Evolutionary conservation across 2,113 vertebrate genomes (phyloP), one percentile per base, ranked within the genome.

Genomic region (Pangasianodon hypophthalmus): DNA sequence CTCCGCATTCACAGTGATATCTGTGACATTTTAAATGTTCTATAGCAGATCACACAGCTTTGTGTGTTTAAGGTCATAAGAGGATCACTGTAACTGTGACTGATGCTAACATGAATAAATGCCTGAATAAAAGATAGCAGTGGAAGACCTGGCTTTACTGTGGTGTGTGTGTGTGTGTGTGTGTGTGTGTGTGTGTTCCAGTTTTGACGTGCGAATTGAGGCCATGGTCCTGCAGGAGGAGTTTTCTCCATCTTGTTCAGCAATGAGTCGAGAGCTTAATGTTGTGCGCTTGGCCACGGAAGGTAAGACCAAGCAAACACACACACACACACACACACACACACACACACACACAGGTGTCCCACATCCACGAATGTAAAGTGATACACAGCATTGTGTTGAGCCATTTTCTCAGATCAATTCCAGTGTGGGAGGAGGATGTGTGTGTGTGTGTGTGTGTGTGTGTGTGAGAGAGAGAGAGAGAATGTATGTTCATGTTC

Each of bases 141-240:
- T 44, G 71, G 41, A 44, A 75, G 37, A 41, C n/a, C 10, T 71
- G 4, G 6, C 14, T 37, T 64, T 64, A 60, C 18, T 87, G 80
- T 87, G 69, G 44, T 90, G 67, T 54, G 37, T 19, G 52, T 83
- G 85, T 87, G 64, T 46, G 60, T 29, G 29, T n/a, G 64, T 67
- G 64, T n/a, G 64, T n/a, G 60, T 88, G 32, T 84, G 56, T 44
- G 82, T 62, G 32, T 84, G 54, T 85, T 67, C 41, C 9, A 99
- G 98, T 93, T 99, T 98, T 75, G 97, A 96, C 29, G 96, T 99
- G 90, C 96, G 97, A 89, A 97, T 99, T 46, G 97, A 99, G 97
- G 97, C 97, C 92, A 99, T 99, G 96, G 97, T 98, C 91, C 96
- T 99, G 90, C 96, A 95, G 62, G 98, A 97, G 92, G 97, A 99